Evolutionary conservation across 2,797 vertebrate genomes (phyloP).

Genomic region (Helostoma temminkii): DNA sequence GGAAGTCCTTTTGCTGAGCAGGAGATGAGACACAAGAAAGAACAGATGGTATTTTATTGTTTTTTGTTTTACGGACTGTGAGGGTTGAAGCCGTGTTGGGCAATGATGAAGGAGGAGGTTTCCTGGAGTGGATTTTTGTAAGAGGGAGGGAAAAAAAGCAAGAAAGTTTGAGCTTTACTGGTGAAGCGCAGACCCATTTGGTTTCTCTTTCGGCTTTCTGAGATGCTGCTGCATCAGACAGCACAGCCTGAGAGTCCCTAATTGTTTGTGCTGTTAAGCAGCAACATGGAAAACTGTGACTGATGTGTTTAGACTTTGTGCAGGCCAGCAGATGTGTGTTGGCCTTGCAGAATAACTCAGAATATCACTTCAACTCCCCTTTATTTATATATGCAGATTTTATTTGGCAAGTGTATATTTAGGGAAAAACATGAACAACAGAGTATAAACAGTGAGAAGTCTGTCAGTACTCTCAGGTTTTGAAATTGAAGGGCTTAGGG

Average conservation of each 20-base stretch:
- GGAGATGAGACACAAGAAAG: conserved; percentile 59
- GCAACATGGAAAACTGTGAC: conserved; percentile 45
- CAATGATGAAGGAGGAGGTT: conserved; percentile 27
- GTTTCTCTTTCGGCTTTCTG: conserved; percentile 35
- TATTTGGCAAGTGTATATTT: conserved; percentile 44
- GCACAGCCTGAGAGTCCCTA: conserved; percentile 16
- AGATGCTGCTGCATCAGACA: conserved; percentile 21
- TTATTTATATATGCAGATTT: conserved; percentile 53
- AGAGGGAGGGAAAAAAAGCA: not conserved
- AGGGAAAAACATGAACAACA: conserved; percentile 36
- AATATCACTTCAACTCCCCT: conserved; percentile 26
- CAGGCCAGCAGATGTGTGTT: conserved; percentile 42
- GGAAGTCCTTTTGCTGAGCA: conserved; percentile 68
- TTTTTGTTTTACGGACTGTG: conserved; percentile 57
- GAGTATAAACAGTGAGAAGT: conserved; percentile 36
- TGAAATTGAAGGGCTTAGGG: conserved; percentile 19
- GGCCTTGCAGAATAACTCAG: conserved; percentile 36
- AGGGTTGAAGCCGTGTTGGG: conserved; percentile 62
- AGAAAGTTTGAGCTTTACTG: conserved; percentile 25
- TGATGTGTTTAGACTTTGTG: conserved; percentile 50
- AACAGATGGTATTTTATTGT: conserved; percentile 79
- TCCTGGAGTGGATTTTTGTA: not conserved
- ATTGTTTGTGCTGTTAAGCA: conserved; percentile 48
- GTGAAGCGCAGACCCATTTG: conserved; percentile 41
- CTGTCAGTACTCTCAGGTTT: conserved; percentile 16